Evolutionary conservation across 2,888 invertebrate genomes (phyloP).

Genomic region (Philereme transversata): DNA sequence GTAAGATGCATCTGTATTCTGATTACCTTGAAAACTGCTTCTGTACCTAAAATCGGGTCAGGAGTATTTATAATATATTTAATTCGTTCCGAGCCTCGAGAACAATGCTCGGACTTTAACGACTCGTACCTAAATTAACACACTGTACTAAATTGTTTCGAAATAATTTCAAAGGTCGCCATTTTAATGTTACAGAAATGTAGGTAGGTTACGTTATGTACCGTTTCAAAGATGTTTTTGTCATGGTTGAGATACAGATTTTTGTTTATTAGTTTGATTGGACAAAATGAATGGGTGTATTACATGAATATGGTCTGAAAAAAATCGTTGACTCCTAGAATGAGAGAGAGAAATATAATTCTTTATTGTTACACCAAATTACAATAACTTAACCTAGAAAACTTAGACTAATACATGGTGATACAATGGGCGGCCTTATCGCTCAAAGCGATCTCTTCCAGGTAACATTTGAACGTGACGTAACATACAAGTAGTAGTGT

Average conservation of each 20-base stretch:
- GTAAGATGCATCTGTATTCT: too few relatives aligned
- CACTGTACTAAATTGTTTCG: conserved; percentile 50
- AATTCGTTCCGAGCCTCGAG: conserved; percentile 52
- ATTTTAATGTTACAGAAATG: conserved; percentile 12
- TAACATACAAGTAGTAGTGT: too few relatives aligned
- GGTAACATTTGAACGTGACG: too few relatives aligned
- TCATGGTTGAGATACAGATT: conserved; percentile 2
- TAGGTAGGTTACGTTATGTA: background rate
- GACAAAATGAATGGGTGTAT: background rate
- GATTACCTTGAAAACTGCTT: conserved; percentile 2
- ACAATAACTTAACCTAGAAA: too few relatives aligned
- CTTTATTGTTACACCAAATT: too few relatives aligned
- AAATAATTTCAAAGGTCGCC: conserved; percentile 30
- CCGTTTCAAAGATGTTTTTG: background rate
- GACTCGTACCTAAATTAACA: conserved; percentile 64
- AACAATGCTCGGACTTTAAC: conserved; percentile 61
- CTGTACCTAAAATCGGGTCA: conserved; percentile 59
- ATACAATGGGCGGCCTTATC: too few relatives aligned
- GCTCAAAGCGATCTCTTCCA: too few relatives aligned
- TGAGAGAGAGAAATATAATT: too few relatives aligned
- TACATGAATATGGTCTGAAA: too few relatives aligned
- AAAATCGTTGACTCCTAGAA: too few relatives aligned
- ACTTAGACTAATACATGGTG: too few relatives aligned
- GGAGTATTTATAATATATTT: conserved; percentile 58
- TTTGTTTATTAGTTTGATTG: background rate